Evolutionary conservation across 1,140 invertebrate species (phyloP), one percentile per base, ranked within the genome.

Genomic region (Procambarus clarkii): DNA sequence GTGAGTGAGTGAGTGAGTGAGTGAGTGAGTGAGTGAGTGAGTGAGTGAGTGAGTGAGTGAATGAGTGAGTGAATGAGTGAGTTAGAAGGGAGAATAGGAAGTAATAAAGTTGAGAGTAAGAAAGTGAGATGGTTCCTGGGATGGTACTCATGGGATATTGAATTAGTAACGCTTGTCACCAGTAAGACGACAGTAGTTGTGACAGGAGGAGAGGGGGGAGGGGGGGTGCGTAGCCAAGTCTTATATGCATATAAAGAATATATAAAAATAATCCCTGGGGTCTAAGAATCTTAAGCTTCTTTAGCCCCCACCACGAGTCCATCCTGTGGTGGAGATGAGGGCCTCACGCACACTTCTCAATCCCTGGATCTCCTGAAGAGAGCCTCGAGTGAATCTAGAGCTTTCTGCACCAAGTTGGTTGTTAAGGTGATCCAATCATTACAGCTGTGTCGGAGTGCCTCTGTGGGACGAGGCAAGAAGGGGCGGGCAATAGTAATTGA

Each of bases 351-450:
- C 3, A 15, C 60, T 15, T 21, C 0, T 64, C 21, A 64, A 58
- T 15, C 60, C 60, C 13, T 64, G 60, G 60, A 1, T 13, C 50
- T 54, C 50, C 50, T 54, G 50, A 13, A 13, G 13, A 54, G 50
- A 13, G 50, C 1, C 1, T 9, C 50, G 8, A 9, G 8, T 13
- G 13, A 13, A 9, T 8, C 8, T 9, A 8, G 8, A 54, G 77
- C 77, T 9, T 44, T 54, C 50, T 54, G 50, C 79, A 24, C 80
- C 50, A 11, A 60, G 60, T n/a, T 60, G 80, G 50, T 5, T 82
- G 80, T 82, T 82, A 82, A 50, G 21, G 46, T 80, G 54, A 60
- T 54, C 80, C 50, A 44, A 18, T 82, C 80, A 82, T 82, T 82
- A 64, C 21, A 21, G 60, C 60, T 64, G 60, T 15, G 50, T 60